Percentiles rank a stretch among this genome's conserved stretches.
Conservation (phyloP, 2,797 vertebrate genomes). For the Fistularia tabacaria region DNA sequence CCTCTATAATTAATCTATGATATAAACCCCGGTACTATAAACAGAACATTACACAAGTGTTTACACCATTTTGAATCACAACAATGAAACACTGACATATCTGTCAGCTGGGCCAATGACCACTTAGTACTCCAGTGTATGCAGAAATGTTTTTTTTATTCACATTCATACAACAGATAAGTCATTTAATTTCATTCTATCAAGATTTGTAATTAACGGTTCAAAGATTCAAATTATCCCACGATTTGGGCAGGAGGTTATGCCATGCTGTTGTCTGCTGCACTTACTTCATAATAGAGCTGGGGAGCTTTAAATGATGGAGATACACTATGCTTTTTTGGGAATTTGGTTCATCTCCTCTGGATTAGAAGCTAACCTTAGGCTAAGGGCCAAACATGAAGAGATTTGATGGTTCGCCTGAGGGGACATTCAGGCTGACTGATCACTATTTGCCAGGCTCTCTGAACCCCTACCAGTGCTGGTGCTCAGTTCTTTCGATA, state of each 20-base stretch:
- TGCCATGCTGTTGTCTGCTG: slow-evolving; percentile 15
- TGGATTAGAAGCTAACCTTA: slow-evolving; percentile 64
- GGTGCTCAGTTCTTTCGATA: slow-evolving; percentile 23
- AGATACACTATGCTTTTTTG: slow-evolving; percentile 44
- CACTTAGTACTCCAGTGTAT: slow-evolving; percentile 4
- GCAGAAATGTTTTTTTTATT: too few species aligned
- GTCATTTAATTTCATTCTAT: too few species aligned
- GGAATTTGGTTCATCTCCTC: slow-evolving; percentile 60
- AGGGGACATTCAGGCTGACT: slow-evolving; percentile 58
- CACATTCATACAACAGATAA: too few species aligned
- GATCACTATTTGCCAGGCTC: slow-evolving; percentile 44
- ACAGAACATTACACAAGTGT: slow-evolving; percentile 32
- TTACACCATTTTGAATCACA: slow-evolving; percentile 31
- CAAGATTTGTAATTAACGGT: too few species aligned
- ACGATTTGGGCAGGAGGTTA: background rate
- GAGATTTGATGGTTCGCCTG: slow-evolving; percentile 60
- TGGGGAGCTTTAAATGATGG: slow-evolving; percentile 26
- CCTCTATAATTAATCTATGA: slow-evolving; percentile 52
- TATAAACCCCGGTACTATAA: slow-evolving; percentile 47
- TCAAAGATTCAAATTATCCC: too few species aligned
- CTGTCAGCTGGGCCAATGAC: slow-evolving; percentile 14
- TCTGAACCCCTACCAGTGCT: slow-evolving; percentile 28
- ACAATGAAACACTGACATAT: slow-evolving; percentile 8
- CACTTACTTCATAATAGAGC: slow-evolving; percentile 29
- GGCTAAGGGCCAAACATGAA: slow-evolving; percentile 60